A percentile compares a stretch with the other conserved stretches of the same genome.
These are phyloP conservation scores for Stictocephala bisonia DNA, from an alignment of 2,888 invertebrate species.

Conservation along the genomic window DNA sequence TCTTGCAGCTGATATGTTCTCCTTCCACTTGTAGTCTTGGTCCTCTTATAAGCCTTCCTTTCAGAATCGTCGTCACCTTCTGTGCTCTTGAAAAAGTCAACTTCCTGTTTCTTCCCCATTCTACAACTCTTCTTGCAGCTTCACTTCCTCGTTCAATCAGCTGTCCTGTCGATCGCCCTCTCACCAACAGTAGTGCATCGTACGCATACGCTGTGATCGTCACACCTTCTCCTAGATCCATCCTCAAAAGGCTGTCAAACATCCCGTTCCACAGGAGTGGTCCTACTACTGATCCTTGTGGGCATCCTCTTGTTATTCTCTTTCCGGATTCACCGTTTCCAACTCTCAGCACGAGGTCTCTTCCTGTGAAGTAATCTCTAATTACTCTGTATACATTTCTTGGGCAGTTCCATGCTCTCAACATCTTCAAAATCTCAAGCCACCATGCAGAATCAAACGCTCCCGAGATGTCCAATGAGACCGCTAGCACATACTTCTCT, in stretches of 20 bases:
- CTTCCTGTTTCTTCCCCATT: background rate
- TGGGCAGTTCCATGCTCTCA: background rate
- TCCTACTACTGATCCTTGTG: background rate
- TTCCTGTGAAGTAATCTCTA: background rate
- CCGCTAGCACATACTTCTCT: background rate
- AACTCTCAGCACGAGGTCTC: background rate
- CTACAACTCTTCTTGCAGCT: background rate
- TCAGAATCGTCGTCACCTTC: background rate
- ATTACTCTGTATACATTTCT: background rate
- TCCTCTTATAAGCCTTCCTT: background rate
- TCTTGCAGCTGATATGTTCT: background rate
- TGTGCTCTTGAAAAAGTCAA: background rate
- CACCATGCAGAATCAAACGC: slow-evolving; percentile 7
- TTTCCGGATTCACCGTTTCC: background rate
- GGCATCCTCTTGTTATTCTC: background rate
- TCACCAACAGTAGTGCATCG: background rate
- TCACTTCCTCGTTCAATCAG: background rate
- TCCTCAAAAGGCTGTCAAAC: background rate
- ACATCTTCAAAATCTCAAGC: background rate
- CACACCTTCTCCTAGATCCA: background rate
- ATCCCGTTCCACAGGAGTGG: background rate
- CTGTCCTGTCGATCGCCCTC: background rate
- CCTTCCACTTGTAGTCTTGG: background rate
- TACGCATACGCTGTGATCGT: background rate
- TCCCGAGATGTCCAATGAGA: background rate